Conservation (phyloP, 2,888 invertebrate genomes). For the Heteromurus nitidus region DNA sequence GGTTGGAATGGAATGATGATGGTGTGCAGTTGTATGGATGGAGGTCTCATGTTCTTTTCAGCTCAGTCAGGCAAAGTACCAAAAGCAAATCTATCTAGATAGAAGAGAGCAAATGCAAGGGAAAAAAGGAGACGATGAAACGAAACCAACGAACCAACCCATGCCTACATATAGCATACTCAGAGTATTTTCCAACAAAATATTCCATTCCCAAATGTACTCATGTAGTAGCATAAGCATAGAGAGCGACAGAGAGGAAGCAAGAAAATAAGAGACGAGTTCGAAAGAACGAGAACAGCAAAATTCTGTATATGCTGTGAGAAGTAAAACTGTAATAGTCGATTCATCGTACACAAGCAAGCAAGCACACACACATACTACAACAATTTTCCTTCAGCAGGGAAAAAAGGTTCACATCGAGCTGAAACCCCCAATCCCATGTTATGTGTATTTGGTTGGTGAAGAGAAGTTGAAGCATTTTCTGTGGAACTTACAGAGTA, state of each 20-base stretch:
- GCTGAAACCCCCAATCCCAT: too few species aligned
- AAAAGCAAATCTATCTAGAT: conserved; percentile 25
- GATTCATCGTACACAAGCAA: not conserved
- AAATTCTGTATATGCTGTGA: not conserved
- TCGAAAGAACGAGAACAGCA: not conserved
- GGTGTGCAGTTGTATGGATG: conserved; percentile 3
- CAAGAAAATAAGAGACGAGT: conserved; percentile 2
- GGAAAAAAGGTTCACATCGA: too few species aligned
- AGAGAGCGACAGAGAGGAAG: not conserved
- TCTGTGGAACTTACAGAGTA: too few species aligned
- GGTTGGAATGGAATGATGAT: conserved; percentile 14
- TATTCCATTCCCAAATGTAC: conserved; percentile 62
- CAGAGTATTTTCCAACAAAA: conserved; percentile 56
- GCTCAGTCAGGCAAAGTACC: conserved; percentile 37
- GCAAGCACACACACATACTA: too few species aligned
- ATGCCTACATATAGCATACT: too few species aligned
- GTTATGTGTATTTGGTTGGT: too few species aligned
- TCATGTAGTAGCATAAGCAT: not conserved
- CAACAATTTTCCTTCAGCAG: too few species aligned
- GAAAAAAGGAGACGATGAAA: not conserved
- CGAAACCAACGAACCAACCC: conserved; percentile 7
- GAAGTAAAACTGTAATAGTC: not conserved
- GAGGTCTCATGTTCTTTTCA: conserved; percentile 47
- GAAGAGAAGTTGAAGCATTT: too few species aligned
- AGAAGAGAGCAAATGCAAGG: not conserved